Evolutionary conservation across 2,113 vertebrate species (phyloP).

Genomic region (Emydura subglobosa): DNA sequence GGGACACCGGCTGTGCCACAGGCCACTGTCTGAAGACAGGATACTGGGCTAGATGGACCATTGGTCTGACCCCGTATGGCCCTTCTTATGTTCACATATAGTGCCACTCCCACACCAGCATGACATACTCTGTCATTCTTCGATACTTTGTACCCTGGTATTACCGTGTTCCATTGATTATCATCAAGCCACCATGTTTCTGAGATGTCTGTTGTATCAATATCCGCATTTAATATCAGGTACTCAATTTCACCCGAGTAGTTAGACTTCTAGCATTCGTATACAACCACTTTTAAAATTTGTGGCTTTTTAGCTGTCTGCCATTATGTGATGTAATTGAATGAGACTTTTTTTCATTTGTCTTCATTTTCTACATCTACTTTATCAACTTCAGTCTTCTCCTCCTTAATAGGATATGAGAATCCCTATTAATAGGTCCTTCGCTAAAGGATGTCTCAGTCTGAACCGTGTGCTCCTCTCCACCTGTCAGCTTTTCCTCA

Average conservation of each 20-base stretch:
- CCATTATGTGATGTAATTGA: not conserved
- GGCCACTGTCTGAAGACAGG: too few relatives aligned
- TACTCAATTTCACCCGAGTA: not conserved
- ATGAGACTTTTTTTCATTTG: not conserved
- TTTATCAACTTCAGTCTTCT: not conserved
- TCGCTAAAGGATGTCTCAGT: not conserved
- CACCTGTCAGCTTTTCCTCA: not conserved
- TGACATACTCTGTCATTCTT: not conserved
- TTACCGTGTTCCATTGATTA: not conserved
- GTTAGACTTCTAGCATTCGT: not conserved
- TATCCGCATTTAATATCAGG: not conserved
- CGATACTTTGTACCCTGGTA: not conserved
- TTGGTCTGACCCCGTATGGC: too few relatives aligned
- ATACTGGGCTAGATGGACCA: too few relatives aligned
- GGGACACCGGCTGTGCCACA: too few relatives aligned
- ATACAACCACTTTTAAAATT: not conserved
- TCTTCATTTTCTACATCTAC: not conserved
- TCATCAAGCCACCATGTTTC: not conserved
- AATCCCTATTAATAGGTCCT: not conserved
- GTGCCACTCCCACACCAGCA: not conserved
- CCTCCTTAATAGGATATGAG: not conserved
- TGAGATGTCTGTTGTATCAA: not conserved
- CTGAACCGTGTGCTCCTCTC: not conserved
- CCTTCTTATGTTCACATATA: not conserved
- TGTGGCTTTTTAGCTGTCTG: not conserved